Conservation (phyloP, 2,888 invertebrate species). For the Xanthorhoe designata region DNA sequence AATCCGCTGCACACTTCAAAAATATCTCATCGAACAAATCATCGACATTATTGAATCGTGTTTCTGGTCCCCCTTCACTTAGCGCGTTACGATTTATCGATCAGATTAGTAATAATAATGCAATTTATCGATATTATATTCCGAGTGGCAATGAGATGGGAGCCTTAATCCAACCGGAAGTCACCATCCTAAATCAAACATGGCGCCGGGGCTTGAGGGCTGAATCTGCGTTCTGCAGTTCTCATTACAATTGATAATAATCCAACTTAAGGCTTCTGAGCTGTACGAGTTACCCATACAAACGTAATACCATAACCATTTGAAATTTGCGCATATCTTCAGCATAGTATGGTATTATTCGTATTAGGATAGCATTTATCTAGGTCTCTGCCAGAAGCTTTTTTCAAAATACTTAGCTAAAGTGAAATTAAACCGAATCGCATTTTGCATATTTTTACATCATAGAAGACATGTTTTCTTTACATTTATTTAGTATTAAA, state of each 20-base stretch:
- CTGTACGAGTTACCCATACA: no score
- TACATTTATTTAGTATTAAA: no score
- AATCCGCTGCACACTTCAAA: conserved; percentile 3
- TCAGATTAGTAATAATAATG: conserved; percentile 46
- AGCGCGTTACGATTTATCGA: conserved; percentile 36
- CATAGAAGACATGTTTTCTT: no score
- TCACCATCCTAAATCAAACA: conserved; percentile 82
- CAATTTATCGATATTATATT: conserved; percentile 74
- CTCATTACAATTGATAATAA: background rate
- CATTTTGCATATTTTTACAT: no score
- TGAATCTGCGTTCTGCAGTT: background rate
- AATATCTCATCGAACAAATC: conserved; percentile 17
- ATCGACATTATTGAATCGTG: conserved; percentile 21
- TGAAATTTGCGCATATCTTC: no score
- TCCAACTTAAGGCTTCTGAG: no score
- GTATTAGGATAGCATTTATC: no score
- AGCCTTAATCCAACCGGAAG: conserved; percentile 77
- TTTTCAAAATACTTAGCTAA: no score
- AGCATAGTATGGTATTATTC: no score
- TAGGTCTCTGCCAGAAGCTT: no score
- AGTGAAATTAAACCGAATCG: no score
- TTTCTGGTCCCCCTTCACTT: conserved; percentile 16
- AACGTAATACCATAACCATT: no score
- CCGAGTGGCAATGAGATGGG: conserved; percentile 53
- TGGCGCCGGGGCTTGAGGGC: conserved; percentile 63